Evolutionary conservation across 2,888 invertebrate genomes (phyloP), one percentile per base, ranked within the genome.

Genomic region (Pachymerium ferrugineum): DNA sequence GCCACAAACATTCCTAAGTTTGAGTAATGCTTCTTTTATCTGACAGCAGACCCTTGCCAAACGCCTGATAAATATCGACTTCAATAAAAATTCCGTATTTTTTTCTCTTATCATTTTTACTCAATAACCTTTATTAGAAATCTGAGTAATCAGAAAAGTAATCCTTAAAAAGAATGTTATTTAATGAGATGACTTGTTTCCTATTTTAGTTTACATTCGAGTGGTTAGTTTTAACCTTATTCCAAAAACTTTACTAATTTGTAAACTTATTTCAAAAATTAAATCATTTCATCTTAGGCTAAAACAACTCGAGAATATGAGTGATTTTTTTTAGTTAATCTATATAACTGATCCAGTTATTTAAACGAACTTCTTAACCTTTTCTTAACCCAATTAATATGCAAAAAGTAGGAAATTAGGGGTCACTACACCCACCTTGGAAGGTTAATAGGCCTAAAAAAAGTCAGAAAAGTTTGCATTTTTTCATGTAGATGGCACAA

Each of bases 1-100:
- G 70, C 30, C 70, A 19, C 70, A 69, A 31, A 69, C 70, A 69
- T 69, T 69, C 70, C 70, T 29, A 31, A 69, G 33, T 33, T 69
- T 62, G 62, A 62, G 62, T 62, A 62, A 62, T 62, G 62, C 62
- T 28, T 47, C 47, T 22, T 62, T 62, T 62, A 62, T 62, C 62
- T 62, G 62, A 22, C 62, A 25, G 62, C 28, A 62, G 28, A 62
- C n/a, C 28, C 25, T 62, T 62, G 62, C 62, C 62, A 62, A 62
- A 62, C n/a, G 62, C 25, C 62, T 28, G 62, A 62, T 62, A 62
- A 62, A 62, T 62, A 62, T 62, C 62, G 28, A 62, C 22, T 62
- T 62, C 62, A 62, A 62, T 62, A 62, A 62, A 62, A 62, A 28
- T 8, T 62, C 28, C 62, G n/a, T n/a, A n/a, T 28, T 5, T 28